Percentiles rank a stretch among this genome's conserved stretches.
phyloP scores from a whole-genome alignment of 2,888 invertebrate species.

The Euphydryas editha region DNA sequence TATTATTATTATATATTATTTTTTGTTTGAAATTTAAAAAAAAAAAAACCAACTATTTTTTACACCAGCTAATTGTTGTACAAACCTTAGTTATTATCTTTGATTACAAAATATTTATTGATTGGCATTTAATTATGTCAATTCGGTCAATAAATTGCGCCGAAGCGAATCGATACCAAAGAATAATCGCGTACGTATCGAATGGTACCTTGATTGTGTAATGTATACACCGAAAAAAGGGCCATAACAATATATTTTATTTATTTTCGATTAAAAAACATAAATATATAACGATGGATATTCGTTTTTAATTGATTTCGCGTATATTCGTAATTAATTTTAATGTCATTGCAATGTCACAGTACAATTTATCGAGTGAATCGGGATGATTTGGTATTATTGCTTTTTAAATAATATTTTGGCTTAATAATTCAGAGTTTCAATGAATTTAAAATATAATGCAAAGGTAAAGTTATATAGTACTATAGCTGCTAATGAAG shows the following conservation, averaged over 20 bases:
- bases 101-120: conserved; percentile 15
- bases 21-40: too few relatives aligned
- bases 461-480: too few relatives aligned
- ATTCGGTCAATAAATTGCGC: conserved; percentile 65
- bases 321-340: conserved; percentile 42
- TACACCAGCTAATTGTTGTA: too few relatives aligned
- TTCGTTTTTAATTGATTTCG: conserved; percentile 44
- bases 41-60: too few relatives aligned
- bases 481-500: too few relatives aligned
- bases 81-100: background rate
- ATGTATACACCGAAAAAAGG: conserved; percentile 49
- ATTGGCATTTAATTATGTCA: conserved; percentile 53
- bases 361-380: conserved; percentile 32
- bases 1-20: too few relatives aligned
- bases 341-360: conserved; percentile 32
- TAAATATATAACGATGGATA: conserved; percentile 46
- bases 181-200: conserved; percentile 43
- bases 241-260: conserved; percentile 48
- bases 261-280: conserved; percentile 51
- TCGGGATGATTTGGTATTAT: conserved; percentile 35
- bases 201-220: conserved; percentile 53
- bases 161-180: conserved; percentile 65
- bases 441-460: background rate
- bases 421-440: conserved; percentile 13
- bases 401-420: conserved; percentile 28